Evolutionary conservation across 92 coral and sea anemone genomes (phyloP).

Genomic region (Epizoanthus rinbou): DNA sequence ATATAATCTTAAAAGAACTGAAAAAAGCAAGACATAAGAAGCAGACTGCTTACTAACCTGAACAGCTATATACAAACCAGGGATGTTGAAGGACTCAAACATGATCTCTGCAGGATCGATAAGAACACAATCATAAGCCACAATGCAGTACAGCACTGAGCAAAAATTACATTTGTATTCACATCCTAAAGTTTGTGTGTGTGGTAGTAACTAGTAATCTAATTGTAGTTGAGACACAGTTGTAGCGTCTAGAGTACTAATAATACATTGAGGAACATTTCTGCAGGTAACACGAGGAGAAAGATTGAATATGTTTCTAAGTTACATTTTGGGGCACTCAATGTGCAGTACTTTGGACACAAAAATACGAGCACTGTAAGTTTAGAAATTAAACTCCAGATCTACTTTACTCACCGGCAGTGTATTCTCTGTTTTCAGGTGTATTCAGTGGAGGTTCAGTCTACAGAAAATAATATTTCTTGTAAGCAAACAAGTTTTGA

Average conservation of each 20-base stretch:
- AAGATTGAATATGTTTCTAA: too few species aligned
- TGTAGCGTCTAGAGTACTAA: too few species aligned
- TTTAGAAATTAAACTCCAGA: too few species aligned
- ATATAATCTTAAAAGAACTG: neutral
- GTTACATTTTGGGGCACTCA: too few species aligned
- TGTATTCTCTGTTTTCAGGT: conserved; percentile 99
- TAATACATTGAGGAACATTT: too few species aligned
- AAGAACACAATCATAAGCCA: neutral
- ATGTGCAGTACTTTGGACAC: too few species aligned
- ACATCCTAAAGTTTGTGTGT: neutral
- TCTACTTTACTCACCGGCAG: conserved; percentile 74
- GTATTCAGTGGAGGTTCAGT: conserved; percentile 99
- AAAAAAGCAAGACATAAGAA: too few species aligned
- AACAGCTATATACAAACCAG: conserved; percentile 99
- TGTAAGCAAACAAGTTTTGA: neutral
- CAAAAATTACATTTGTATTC: neutral
- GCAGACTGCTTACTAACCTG: conserved; percentile 62
- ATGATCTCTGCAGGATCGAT: conserved; percentile 76
- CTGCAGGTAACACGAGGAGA: too few species aligned
- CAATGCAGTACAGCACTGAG: neutral
- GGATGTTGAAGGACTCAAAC: conserved; percentile 98
- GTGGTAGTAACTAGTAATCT: too few species aligned
- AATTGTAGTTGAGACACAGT: too few species aligned
- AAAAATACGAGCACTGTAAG: too few species aligned
- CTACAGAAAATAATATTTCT: conserved; percentile 47